Base-by-base conservation (phyloP, 2,888 invertebrate genomes). In the Eledone cirrhosa region DNA sequence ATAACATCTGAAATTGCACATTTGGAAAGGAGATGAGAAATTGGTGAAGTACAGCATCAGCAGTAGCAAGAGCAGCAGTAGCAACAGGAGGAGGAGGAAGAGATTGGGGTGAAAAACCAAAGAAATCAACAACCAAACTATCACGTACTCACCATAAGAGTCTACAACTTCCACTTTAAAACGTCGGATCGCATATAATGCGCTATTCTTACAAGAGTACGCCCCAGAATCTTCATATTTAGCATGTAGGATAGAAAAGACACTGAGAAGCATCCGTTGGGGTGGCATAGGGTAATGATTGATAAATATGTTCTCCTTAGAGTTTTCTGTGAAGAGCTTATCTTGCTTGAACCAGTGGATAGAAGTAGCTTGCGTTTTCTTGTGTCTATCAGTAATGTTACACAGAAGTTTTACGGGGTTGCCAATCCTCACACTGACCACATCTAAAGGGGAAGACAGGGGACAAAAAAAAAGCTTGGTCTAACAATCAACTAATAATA, bases 181-280 rank as follows among this genome's bases (percentile, higher is more conserved):
- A 13, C 76, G 76, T n/a, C 76, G 76, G n/a, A 76, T 48, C n/a
- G 24, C 76, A 29, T 29, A 27, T 19, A 48, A n/a, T 8, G 16
- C 31, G 29, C 47, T 76, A 24, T 24, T 48, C 47, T 76, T 47
- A 76, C 76, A 76, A 48, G 22, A 47, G 48, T 76, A 76, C 16
- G 47, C 76, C 48, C 76, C 76, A 47, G 76, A 47, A 48, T 76
- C 76, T 76, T 76, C 76, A 76, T 47, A 76, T 27, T 76, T 76
- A 76, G 48, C 48, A 24, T 76, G 24, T 76, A 76, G 22, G 48
- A 76, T 76, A 48, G 76, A 48, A 48, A 76, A 76, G 29, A 76
- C 76, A 76, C 76, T 76, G 76, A 76, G 76, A 48, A 76, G 47
- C 48, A 29, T 48, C 22, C 76, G 24, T 22, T 48, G 47, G n/a